Evolutionary conservation across 2,797 vertebrate genomes (phyloP).

Genomic region (Distichodus sexfasciatus): DNA sequence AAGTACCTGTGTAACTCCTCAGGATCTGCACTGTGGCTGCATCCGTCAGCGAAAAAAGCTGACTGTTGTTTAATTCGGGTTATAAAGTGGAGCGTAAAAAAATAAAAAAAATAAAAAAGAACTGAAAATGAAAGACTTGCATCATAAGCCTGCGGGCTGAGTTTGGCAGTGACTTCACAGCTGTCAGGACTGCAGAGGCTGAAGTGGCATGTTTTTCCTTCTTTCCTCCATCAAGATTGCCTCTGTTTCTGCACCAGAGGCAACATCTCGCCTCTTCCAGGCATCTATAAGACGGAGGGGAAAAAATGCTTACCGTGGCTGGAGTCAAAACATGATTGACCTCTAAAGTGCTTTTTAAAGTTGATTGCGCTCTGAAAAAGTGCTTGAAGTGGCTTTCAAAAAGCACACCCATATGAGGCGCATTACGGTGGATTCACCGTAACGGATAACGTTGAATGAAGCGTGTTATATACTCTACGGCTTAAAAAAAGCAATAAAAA

Average conservation of each 20-base stretch:
- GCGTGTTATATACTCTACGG: not conserved
- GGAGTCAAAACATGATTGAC: slow-evolving; percentile 6
- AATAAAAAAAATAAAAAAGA: slow-evolving; percentile 6
- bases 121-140: slow-evolving; percentile 60
- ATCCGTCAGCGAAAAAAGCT: slow-evolving; percentile 52
- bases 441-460: not conserved
- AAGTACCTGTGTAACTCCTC: slow-evolving; percentile 38
- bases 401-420: not conserved
- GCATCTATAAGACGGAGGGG: not conserved
- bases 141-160: slow-evolving; percentile 55
- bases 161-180: slow-evolving; percentile 55
- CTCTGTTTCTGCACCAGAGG: slow-evolving; percentile 14
- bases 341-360: slow-evolving; percentile 1
- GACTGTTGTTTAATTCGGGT: slow-evolving; percentile 65
- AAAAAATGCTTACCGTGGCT: slow-evolving; percentile 12
- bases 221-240: slow-evolving; percentile 20
- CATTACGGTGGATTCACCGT: not conserved
- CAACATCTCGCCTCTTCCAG: slow-evolving; percentile 6
- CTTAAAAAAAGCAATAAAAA: too few species aligned
- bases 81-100: slow-evolving; percentile 38
- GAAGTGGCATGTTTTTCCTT: slow-evolving; percentile 26
- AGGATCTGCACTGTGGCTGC: slow-evolving; percentile 30
- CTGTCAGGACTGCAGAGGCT: slow-evolving; percentile 49
- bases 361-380: not conserved
- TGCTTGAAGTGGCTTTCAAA: not conserved